Evolutionary conservation across 2,888 invertebrate genomes (phyloP).

Genomic region (Muschampia plurimacula): DNA sequence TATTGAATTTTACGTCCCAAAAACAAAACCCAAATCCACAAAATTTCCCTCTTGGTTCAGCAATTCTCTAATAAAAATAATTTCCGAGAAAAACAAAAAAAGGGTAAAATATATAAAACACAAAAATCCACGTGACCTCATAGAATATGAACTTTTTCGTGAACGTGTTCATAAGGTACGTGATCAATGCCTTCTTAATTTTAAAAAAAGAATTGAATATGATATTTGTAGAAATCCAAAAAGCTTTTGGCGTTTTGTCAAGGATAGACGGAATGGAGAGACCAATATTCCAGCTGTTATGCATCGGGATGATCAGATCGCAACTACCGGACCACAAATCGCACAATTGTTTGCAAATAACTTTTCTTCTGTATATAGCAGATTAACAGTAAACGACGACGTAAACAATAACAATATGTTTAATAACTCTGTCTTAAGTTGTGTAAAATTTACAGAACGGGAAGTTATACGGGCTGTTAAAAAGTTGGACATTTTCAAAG

Average conservation of each 20-base stretch:
- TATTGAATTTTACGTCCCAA: background rate
- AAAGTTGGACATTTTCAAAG: conserved; percentile 23
- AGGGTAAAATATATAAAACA: conserved; percentile 9
- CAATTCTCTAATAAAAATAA: background rate
- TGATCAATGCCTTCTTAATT: background rate
- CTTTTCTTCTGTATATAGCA: conserved; percentile 27
- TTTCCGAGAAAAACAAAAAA: background rate
- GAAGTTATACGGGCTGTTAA: conserved; percentile 16
- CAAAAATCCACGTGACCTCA: conserved; percentile 4
- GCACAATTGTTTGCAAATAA: conserved; percentile 17
- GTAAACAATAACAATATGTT: background rate
- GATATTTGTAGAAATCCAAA: background rate
- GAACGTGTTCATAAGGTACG: conserved; percentile 9
- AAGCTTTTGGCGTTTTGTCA: conserved; percentile 12
- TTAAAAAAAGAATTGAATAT: conserved; percentile 4
- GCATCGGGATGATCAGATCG: background rate
- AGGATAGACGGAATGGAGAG: conserved; percentile 13
- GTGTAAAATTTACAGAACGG: conserved; percentile 15
- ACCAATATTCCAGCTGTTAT: background rate
- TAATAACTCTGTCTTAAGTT: background rate
- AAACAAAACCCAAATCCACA: background rate
- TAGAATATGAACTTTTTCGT: conserved; percentile 19
- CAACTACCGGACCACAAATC: background rate
- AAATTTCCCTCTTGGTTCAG: conserved; percentile 5
- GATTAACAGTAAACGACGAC: background rate